phyloP scores from a whole-genome alignment of 1,140 invertebrate species.

The Drosophila grimshawi region DNA sequence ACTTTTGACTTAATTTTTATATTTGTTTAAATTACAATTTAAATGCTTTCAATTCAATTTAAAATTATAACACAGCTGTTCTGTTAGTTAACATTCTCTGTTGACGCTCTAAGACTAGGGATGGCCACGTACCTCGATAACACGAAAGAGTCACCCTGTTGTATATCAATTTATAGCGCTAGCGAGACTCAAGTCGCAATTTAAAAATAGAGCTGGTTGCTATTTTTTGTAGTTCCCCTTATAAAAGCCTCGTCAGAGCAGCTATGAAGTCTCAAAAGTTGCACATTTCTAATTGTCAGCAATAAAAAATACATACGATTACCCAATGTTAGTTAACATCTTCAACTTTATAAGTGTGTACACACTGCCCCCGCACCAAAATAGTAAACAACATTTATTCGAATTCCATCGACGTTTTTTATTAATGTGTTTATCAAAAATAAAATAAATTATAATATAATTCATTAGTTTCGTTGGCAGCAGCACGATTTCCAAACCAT shows the following conservation, averaged over 20 bases:
- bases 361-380: not conserved
- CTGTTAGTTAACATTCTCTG: slow-evolving; percentile 6
- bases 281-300: too few relatives aligned
- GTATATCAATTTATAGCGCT: too few relatives aligned
- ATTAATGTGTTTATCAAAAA: not conserved
- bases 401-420: not conserved
- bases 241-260: too few relatives aligned
- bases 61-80: not conserved
- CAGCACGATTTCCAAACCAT: not conserved
- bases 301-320: not conserved
- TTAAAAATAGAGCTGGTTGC: too few relatives aligned
- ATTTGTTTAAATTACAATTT: not conserved
- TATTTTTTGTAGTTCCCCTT: too few relatives aligned
- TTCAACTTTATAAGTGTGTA: slow-evolving; percentile 1
- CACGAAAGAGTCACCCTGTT: not conserved
- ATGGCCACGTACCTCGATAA: not conserved
- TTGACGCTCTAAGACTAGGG: not conserved
- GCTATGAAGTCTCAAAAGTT: too few relatives aligned
- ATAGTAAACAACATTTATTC: not conserved
- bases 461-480: not conserved
- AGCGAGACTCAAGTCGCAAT: too few relatives aligned
- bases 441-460: not conserved
- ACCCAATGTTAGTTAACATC: not conserved
- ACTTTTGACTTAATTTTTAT: not conserved
- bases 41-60: not conserved